Evolutionary conservation across 2,797 vertebrate species (phyloP), one percentile per base, ranked within the genome.

Genomic region (Rhodeus uyekii): DNA sequence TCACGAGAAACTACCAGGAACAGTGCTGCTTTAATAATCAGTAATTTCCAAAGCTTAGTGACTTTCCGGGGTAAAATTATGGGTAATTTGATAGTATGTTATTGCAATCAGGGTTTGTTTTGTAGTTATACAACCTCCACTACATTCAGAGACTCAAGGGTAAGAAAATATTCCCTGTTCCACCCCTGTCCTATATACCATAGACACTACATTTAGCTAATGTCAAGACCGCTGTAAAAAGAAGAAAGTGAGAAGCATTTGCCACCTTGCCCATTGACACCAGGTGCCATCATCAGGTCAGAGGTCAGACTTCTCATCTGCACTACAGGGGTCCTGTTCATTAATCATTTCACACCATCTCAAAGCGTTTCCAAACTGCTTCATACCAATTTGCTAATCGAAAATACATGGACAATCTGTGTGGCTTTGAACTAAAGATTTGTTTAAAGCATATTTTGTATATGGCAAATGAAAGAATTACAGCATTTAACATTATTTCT

Each of bases 71-170:
- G 38, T 18, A 46, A 29, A 80, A 80, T 55, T 53, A 12, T 32
- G 9, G 53, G 29, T 80, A 61, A 80, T 80, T 36, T 72, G 29
- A 80, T 63, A 61, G 42, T 9, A 71, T 60, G 55, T 80, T 60
- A 72, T 36, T 80, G 78, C 55, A 80, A 24, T 71, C 36, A 58
- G 77, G 58, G 50, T 80, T 71, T 71, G 19, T 80, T 69, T 69
- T 58, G 77, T 46, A 32, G 67, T 80, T 80, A 61, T 34, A 48
- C 38, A 72, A 72, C 39, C 55, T 63, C n/a, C n/a, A 50, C 32
- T 46, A 71, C 39, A 46, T n/a, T 29, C 48, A 13, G 50, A 36
- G 38, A 24, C 67, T 32, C 13, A 9, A 71, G 27, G 29, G 53
- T 44, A 68, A 68, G 64, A 68, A 44, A 58, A 80, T 60, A 68